These are phyloP conservation scores for Mionectes olivaceus DNA, from an alignment of 2,797 vertebrate genomes.

Conservation along the genomic window DNA sequence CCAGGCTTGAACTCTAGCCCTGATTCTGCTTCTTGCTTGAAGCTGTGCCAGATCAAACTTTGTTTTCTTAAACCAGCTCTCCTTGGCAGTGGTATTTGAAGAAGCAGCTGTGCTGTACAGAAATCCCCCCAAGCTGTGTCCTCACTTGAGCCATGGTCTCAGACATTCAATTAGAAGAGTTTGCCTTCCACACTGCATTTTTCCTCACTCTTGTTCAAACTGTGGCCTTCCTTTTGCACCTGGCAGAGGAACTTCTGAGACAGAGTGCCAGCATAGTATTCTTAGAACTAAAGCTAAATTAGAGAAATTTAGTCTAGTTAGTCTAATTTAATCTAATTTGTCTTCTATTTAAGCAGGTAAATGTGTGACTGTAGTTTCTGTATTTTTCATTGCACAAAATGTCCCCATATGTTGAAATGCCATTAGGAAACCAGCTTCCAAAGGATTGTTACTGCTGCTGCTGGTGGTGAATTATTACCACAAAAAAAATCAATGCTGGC, in stretches of 20 bases:
- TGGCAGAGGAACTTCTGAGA: not conserved
- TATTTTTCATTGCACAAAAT: not conserved
- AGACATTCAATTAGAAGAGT: not conserved
- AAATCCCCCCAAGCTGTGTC: not conserved
- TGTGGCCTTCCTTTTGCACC: not conserved
- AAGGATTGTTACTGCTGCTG: not conserved
- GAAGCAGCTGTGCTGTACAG: not conserved
- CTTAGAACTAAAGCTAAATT: not conserved
- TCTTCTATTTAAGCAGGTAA: not conserved
- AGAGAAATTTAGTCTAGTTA: not conserved
- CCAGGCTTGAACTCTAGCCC: not conserved
- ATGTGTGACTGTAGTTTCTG: not conserved
- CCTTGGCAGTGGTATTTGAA: not conserved
- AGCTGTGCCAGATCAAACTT: not conserved
- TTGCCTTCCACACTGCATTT: not conserved
- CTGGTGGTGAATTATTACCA: not conserved
- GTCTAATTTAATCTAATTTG: not conserved
- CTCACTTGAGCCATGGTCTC: not conserved
- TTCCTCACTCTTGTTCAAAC: not conserved
- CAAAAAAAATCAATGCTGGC: constrained; percentile 31
- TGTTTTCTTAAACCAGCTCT: not conserved
- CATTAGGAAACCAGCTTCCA: not conserved
- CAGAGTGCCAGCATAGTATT: not conserved
- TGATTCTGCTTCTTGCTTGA: not conserved
- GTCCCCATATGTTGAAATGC: not conserved